Conservation (phyloP, 2,888 invertebrate genomes). For the Pheosia tremula region DNA sequence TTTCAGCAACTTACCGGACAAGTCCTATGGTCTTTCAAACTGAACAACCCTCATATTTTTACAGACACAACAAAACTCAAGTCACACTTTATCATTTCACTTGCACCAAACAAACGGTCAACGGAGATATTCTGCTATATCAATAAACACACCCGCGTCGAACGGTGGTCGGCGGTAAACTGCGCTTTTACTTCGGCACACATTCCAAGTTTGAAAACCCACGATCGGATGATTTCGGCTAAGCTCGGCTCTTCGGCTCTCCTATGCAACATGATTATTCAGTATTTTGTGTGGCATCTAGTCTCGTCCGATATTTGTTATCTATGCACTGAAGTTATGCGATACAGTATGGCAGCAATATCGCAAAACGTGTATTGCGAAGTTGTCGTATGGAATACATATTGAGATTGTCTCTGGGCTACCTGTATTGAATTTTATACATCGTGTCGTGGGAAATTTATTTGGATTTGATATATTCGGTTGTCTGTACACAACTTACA, state of each 20-base stretch:
- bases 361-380: constrained; percentile 24
- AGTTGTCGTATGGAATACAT: constrained; percentile 14
- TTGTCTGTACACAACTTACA: neutral
- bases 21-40: constrained; percentile 27
- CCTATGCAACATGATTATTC: constrained; percentile 45
- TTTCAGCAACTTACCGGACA: constrained; percentile 23
- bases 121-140: constrained; percentile 22
- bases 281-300: constrained; percentile 39
- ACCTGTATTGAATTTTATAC: constrained; percentile 9
- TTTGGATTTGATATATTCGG: neutral
- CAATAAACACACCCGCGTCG: constrained; percentile 40
- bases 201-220: constrained; percentile 55
- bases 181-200: constrained; percentile 49
- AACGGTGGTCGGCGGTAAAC: constrained; percentile 53
- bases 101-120: constrained; percentile 47
- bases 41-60: constrained; percentile 44
- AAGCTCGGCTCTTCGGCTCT: constrained; percentile 46
- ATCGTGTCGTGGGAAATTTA: neutral
- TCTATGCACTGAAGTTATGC: constrained; percentile 41
- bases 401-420: constrained; percentile 12
- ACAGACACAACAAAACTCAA: constrained; percentile 46
- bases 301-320: constrained; percentile 38
- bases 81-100: constrained; percentile 56
- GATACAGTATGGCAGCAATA: constrained; percentile 30
- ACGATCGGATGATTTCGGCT: constrained; percentile 53